A percentile compares a stretch with the other conserved stretches of the same genome.
Evolutionary conservation across 2,113 vertebrate genomes (phyloP).

Genomic region (Seriola aureovittata): DNA sequence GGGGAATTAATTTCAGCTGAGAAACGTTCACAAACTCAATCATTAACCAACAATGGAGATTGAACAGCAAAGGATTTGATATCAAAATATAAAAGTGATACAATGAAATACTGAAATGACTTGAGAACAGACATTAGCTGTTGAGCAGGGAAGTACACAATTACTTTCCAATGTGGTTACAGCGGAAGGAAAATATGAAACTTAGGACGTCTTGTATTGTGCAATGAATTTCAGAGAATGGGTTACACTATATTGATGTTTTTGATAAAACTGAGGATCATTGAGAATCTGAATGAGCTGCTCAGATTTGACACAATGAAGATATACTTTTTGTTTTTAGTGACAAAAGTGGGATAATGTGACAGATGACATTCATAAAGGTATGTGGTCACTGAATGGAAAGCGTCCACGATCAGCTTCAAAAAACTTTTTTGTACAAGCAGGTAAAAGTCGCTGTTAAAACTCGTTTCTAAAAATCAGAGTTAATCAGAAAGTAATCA

Average conservation of each 20-base stretch:
- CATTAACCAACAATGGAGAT: neutral
- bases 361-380: neutral
- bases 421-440: neutral
- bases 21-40: neutral
- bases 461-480: no score
- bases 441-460: neutral
- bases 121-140: neutral
- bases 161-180: neutral
- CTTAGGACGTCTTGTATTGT: neutral
- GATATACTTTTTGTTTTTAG: neutral
- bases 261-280: neutral
- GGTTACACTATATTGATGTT: neutral
- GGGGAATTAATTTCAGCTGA: neutral
- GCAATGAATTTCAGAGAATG: neutral
- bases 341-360: neutral
- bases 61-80: neutral
- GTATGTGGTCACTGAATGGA: neutral
- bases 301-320: neutral
- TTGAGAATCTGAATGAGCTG: neutral
- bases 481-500: no score
- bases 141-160: neutral
- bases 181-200: slow-evolving; percentile 3
- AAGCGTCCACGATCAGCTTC: slow-evolving; percentile 1
- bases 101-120: neutral
- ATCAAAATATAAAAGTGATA: neutral